Evolutionary conservation across 2,888 invertebrate genomes (phyloP).

Genomic region (Epinotia demarniana): DNA sequence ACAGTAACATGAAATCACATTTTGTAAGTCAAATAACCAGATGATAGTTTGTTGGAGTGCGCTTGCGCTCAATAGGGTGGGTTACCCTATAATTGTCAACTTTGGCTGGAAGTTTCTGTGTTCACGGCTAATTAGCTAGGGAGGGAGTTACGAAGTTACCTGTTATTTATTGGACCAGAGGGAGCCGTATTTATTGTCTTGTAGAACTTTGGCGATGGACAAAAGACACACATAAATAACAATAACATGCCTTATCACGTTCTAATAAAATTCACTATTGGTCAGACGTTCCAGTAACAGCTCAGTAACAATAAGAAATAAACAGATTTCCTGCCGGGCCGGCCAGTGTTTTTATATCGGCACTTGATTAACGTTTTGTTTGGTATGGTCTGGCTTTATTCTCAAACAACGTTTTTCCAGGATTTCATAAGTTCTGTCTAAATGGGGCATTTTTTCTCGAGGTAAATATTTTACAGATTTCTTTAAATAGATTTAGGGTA

Average conservation of each 20-base stretch:
- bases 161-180: not conserved
- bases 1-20: no score
- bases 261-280: not conserved
- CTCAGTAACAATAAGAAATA: not conserved
- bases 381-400: not conserved
- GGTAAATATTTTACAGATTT: no score
- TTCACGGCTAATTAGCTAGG: not conserved
- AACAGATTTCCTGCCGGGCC: not conserved
- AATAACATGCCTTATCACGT: not conserved
- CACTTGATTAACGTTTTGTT: not conserved
- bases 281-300: not conserved
- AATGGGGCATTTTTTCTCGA: no score
- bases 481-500: no score
- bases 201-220: not conserved
- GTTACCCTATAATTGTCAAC: not conserved
- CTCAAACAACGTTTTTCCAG: no score
- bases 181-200: not conserved
- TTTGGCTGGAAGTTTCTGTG: not conserved
- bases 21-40: no score
- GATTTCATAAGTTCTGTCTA: no score
- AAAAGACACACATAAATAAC: not conserved
- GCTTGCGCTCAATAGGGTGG: not conserved
- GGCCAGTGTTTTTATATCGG: not conserved
- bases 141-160: constrained; percentile 3
- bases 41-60: not conserved